Conservation (phyloP, 2,797 vertebrate genomes). For the Phrynocephalus guinanensis region DNA sequence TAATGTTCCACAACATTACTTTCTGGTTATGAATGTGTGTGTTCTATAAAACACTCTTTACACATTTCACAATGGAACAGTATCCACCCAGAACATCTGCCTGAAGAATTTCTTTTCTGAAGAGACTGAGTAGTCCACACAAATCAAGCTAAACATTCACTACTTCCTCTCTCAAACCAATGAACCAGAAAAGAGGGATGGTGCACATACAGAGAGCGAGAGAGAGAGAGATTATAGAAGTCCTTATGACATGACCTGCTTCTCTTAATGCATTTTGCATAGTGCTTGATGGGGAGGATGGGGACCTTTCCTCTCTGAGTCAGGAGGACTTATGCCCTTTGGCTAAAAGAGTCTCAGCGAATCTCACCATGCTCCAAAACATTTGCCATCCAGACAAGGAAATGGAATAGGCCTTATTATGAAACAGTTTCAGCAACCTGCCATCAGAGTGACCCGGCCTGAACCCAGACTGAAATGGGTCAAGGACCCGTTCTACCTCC, state of each 20-base stretch:
- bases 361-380: conserved; percentile 11
- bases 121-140: conserved; percentile 3
- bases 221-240: not conserved
- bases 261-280: conserved; percentile 14
- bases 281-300: not conserved
- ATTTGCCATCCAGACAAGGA: conserved; percentile 10
- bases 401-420: conserved; percentile 9
- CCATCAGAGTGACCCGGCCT: too few relatives aligned
- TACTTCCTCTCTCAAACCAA: conserved; percentile 10
- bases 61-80: not conserved
- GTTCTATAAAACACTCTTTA: conserved; percentile 18
- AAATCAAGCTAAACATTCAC: conserved; percentile 23
- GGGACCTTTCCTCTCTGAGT: not conserved
- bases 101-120: conserved; percentile 25
- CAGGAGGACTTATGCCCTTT: conserved; percentile 22
- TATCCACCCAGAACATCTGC: conserved; percentile 16
- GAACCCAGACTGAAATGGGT: too few relatives aligned
- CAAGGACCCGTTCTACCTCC: too few relatives aligned
- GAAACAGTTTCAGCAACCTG: not conserved
- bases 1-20: not conserved
- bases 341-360: conserved; percentile 12
- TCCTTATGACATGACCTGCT: conserved; percentile 13
- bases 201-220: too few relatives aligned
- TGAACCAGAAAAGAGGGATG: not conserved
- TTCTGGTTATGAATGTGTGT: not conserved